Base-by-base conservation (phyloP, 2,113 vertebrate genomes). In the Ictalurus punctatus region DNA sequence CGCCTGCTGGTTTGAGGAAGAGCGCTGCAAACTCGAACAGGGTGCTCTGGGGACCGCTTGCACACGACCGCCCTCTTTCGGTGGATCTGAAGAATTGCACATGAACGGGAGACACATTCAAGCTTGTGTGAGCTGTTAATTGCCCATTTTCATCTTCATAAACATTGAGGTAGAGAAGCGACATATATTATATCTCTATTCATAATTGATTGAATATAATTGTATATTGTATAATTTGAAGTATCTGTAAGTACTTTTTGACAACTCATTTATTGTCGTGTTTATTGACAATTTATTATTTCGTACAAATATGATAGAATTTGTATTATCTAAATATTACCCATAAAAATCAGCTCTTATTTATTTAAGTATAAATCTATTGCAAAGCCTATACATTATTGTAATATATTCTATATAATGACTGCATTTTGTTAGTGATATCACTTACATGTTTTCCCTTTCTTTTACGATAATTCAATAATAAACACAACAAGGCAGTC, bases 41-140 rank as follows among this genome's bases (percentile, higher is more conserved):
- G 10, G 12, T 8, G 9, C 40, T 17, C 27, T 0, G 30, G 4
- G 54, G 54, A 83, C 4, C 2, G 3, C 65, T 52, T 87, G 56
- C 86, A 90, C 90, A 14, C 12, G 79, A 79, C 91, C 92, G 61
- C 90, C 79, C 92, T 94, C 95, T 93, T 19, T 73, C 92, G 95
- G 93, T 30, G 16, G 44, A 30, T 81, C 7, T 44, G 1, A 59
- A 3, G 19, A 10, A 78, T 19, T 85, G 23, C 82, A 71, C 27
- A 58, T 17, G 6, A 58, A 30, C 56, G 40, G 21, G 27, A 27
- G 16, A 71, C 30, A 2, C 30, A 6, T 71, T 5, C 30, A 73
- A 34, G 1, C 4, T 13, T 14, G 13, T 14, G 12, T 34, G 30
- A 34, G 37, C 37, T 19, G 27, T n/a, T 1, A 5, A 30, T n/a